Conservation (phyloP, 2,113 vertebrate species). For the Myotis davidii region DNA sequence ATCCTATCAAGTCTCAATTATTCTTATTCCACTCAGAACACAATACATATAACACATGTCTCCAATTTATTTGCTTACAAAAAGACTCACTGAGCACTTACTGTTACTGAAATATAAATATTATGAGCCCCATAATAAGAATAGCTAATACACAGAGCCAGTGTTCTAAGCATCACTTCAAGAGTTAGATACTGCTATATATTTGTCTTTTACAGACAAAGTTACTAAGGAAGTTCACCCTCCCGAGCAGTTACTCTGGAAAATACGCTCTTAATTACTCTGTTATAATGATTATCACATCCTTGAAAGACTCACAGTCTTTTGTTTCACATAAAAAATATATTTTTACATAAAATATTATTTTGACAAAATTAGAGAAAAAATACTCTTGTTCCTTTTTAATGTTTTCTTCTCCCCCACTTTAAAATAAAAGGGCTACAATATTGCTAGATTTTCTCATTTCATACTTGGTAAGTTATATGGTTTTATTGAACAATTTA, state of each 20-base stretch:
- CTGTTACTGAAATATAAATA: not conserved
- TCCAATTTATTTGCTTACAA: not conserved
- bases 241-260: not conserved
- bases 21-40: not conserved
- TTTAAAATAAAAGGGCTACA: conserved; percentile 23
- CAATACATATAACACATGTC: not conserved
- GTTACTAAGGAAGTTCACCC: not conserved
- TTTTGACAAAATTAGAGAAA: conserved; percentile 45
- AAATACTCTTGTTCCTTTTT: not conserved
- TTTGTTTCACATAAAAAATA: not conserved
- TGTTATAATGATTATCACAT: not conserved
- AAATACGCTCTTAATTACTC: not conserved
- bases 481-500: not conserved
- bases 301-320: not conserved
- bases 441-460: conserved; percentile 2
- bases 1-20: not conserved
- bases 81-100: not conserved
- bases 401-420: not conserved
- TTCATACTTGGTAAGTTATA: not conserved
- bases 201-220: not conserved
- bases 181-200: not conserved
- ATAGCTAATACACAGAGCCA: not conserved
- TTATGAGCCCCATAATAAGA: not conserved
- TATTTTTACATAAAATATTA: not conserved
- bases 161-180: not conserved